These are phyloP conservation scores for Arenaria interpres DNA, from an alignment of 2,113 vertebrate species.

Conservation along the genomic window DNA sequence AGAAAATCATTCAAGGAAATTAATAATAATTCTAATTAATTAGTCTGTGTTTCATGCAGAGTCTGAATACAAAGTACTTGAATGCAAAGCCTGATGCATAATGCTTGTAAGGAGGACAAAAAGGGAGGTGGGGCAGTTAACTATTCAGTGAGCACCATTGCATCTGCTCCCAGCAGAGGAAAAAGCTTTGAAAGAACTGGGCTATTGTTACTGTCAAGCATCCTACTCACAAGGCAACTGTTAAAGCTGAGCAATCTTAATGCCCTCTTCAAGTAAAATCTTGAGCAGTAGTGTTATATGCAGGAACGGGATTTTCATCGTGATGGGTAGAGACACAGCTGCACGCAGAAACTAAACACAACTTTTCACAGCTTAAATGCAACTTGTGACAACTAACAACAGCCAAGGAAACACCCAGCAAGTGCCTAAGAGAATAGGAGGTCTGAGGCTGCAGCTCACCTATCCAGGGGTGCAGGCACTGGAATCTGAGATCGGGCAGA, in stretches of 20 bases:
- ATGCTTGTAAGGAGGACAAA: not conserved
- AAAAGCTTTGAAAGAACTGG: not conserved
- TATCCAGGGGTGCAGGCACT: no score
- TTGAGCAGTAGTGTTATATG: rapidly evolving
- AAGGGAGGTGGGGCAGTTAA: not conserved
- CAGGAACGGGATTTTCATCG: not conserved
- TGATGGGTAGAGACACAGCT: not conserved
- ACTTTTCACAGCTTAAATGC: not conserved
- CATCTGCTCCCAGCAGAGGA: not conserved
- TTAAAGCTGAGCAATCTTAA: not conserved
- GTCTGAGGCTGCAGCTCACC: not conserved
- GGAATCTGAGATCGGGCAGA: not conserved
- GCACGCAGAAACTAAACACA: not conserved
- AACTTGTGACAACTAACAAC: not conserved
- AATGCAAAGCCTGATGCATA: not conserved
- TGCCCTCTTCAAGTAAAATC: no score
- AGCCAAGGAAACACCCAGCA: not conserved
- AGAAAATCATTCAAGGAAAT: not conserved
- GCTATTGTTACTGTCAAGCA: not conserved
- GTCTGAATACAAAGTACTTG: not conserved
- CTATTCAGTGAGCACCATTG: not conserved
- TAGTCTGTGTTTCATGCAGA: not conserved
- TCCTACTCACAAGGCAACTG: not conserved
- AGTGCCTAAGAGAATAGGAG: not conserved
- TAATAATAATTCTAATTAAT: not conserved